Percentiles rank a stretch among this genome's conserved stretches.
phyloP scores from a whole-genome alignment of 2,797 vertebrate species.

The Balearica regulorum region DNA sequence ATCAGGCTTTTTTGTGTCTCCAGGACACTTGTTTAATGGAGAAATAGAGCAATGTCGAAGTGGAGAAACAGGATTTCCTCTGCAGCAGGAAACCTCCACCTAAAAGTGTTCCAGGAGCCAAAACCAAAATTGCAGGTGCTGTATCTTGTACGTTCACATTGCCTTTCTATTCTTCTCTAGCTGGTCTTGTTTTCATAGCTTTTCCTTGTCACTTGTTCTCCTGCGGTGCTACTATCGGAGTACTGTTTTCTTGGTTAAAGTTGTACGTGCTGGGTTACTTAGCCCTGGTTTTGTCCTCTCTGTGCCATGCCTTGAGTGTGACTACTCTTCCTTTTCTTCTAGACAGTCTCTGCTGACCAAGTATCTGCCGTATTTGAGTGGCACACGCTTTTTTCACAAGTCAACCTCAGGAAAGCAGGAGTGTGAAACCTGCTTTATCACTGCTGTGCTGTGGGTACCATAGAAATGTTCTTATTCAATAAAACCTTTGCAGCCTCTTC shows the following conservation, averaged over 20 bases:
- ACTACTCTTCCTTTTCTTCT: not conserved
- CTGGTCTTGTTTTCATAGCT: not conserved
- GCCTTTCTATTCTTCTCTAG: not conserved
- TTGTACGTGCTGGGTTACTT: not conserved
- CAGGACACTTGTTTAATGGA: not conserved
- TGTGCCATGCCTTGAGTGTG: not conserved
- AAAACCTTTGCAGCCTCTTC: not conserved
- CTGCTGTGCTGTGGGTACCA: not conserved
- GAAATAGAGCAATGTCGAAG: fast-evolving
- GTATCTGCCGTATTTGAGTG: not conserved
- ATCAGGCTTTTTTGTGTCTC: not conserved
- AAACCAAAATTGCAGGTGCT: not conserved
- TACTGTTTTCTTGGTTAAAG: not conserved
- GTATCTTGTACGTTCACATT: not conserved
- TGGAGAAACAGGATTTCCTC: not conserved
- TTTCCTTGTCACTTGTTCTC: not conserved
- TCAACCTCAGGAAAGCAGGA: not conserved
- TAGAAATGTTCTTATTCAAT: not conserved
- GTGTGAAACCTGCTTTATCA: not conserved
- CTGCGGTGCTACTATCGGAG: fast-evolving
- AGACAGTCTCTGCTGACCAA: not conserved
- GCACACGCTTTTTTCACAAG: not conserved
- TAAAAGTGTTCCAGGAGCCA: not conserved
- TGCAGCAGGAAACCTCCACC: not conserved
- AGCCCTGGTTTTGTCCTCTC: not conserved